Evolutionary conservation across 2,888 invertebrate species (phyloP).

Genomic region (Sphecodes monilicornis): DNA sequence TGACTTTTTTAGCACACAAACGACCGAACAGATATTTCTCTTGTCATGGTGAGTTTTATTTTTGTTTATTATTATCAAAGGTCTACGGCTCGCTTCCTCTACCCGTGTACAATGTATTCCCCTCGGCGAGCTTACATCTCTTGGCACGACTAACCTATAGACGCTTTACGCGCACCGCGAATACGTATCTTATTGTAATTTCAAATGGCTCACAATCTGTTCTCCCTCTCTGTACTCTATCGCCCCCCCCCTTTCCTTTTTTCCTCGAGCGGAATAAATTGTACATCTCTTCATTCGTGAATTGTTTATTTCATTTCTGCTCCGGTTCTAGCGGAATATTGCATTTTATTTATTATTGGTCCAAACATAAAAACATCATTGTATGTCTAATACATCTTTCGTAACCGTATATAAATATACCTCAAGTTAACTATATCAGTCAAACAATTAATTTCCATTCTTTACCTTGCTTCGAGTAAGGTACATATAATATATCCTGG

Average conservation of each 20-base stretch:
- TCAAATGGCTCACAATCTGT: slow-evolving; percentile 49
- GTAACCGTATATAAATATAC: background rate
- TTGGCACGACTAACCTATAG: slow-evolving; percentile 57
- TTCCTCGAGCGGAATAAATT: background rate
- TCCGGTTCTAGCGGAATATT: background rate
- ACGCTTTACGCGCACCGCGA: slow-evolving; percentile 23
- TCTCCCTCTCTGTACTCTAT: slow-evolving; percentile 19
- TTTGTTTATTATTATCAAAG: slow-evolving; percentile 36
- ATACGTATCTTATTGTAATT: slow-evolving; percentile 46
- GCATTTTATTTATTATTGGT: background rate
- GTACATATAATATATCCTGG: background rate
- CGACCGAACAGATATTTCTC: slow-evolving; percentile 9
- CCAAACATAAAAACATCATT: slow-evolving; percentile 5
- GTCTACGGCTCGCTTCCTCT: slow-evolving; percentile 29
- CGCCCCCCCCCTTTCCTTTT: background rate
- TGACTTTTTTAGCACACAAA: background rate
- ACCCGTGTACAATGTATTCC: slow-evolving; percentile 12
- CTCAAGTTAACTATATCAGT: background rate
- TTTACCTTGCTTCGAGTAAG: no score
- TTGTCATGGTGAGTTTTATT: slow-evolving; percentile 63
- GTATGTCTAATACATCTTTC: background rate
- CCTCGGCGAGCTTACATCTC: background rate
- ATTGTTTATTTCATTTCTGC: background rate
- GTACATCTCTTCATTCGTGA: background rate
- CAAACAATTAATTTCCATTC: background rate